Evolutionary conservation across 1,140 invertebrate species (phyloP), one percentile per base, ranked within the genome.

Genomic region (Kradibia gibbosae): DNA sequence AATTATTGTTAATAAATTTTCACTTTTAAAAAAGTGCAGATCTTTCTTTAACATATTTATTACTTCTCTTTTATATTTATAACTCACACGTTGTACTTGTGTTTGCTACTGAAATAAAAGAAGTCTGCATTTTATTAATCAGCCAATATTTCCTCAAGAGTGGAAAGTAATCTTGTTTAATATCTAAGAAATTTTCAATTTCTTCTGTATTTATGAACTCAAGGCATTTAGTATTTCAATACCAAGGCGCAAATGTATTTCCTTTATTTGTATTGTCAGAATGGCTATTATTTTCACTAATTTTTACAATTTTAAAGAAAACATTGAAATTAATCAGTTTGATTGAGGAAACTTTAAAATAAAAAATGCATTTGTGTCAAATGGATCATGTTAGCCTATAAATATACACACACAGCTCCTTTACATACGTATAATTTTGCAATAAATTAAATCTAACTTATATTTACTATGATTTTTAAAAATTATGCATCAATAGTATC

Each of bases 151-250:
- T 39, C 5, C 34, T 67, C 22, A 22, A 39, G 17, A 39, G 36
- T 39, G 62, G 39, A 67, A 67, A 39, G 62, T 22, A 67, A 22
- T 67, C 36, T 67, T 31, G 39, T 22, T 67, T 67, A 39, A 67
- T 67, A 67, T 67, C 62, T 67, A 39, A 39, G 34, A 67, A 67
- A 67, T 39, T 39, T 67, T 39, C 34, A n/a, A 67, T 67, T 67
- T 67, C 34, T 39, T 17, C 39, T 67, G 34, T 39, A 39, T 67
- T 67, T 67, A 67, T 67, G 62, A 39, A 67, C 34, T n/a, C 34
- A 17, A n/a, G 62, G 62, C 36, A 67, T 39, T 67, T 67, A 36
- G 39, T 67, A 67, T 39, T 67, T 39, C 39, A n/a, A 39, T 60
- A 60, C 55, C 17, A 17, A 39, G n/a, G 0, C 22, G 0, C 15